These are phyloP conservation scores for Caenorhabditis japonica DNA, from an alignment of 2,888 invertebrate genomes.

Conservation along the genomic window DNA sequence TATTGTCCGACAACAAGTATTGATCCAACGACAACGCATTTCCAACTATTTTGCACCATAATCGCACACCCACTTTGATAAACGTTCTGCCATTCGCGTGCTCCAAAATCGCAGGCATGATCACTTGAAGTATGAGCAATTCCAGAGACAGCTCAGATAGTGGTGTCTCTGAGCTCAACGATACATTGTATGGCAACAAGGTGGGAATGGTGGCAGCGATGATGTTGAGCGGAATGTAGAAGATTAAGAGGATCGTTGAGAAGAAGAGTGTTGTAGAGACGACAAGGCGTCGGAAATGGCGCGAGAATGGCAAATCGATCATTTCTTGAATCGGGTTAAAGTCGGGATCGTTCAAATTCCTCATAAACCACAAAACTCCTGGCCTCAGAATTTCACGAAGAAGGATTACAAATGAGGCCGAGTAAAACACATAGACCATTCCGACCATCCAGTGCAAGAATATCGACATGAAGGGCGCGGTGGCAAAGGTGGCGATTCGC, in stretches of 20 bases:
- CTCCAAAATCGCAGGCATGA: constrained; percentile 93
- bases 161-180: constrained; percentile 81
- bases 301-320: constrained; percentile 94
- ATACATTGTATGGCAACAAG: constrained; percentile 95
- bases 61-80: constrained; percentile 87
- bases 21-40: constrained; percentile 75
- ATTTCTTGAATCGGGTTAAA: constrained; percentile 99
- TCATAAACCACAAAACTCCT: constrained; percentile 96
- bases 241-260: constrained; percentile 92
- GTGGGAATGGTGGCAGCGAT: constrained; percentile 86
- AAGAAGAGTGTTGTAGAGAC: constrained; percentile 90
- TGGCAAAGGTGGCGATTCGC: constrained; percentile 88
- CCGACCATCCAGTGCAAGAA: constrained; percentile 99
- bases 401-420: constrained; percentile 93
- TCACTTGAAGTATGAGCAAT: constrained; percentile 85
- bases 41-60: constrained; percentile 77
- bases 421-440: constrained; percentile 98
- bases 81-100: constrained; percentile 95
- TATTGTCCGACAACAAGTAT: constrained; percentile 51
- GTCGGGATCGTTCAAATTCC: constrained; percentile 98
- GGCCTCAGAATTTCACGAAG: constrained; percentile 90
- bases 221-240: constrained; percentile 93
- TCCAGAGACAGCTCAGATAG: constrained; percentile 95
- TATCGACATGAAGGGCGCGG: constrained; percentile 95
- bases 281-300: constrained; percentile 90